Percentiles rank a stretch among this genome's conserved stretches.
Evolutionary conservation across 2,113 vertebrate species (phyloP).

Genomic region (Xerus inauris): DNA sequence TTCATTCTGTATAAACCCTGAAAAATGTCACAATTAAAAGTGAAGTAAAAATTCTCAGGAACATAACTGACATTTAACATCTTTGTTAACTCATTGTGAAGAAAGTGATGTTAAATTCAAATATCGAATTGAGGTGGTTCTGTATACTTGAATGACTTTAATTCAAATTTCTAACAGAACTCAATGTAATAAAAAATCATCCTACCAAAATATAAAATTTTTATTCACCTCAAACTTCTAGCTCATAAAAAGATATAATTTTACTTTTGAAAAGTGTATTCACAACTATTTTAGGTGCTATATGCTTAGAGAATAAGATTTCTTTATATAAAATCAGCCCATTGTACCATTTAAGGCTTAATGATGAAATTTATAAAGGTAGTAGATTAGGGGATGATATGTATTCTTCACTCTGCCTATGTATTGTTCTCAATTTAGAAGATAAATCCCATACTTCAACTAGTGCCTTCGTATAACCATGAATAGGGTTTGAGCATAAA

Average conservation of each 20-base stretch:
- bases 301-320: not conserved
- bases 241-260: not conserved
- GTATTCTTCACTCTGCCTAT: not conserved
- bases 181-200: not conserved
- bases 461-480: not conserved
- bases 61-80: not conserved
- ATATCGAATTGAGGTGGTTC: not conserved
- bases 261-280: not conserved
- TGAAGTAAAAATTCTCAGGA: not conserved
- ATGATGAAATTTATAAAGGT: not conserved
- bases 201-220: not conserved
- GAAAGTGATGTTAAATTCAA: not conserved
- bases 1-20: not conserved
- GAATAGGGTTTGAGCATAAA: not conserved
- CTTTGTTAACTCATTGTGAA: not conserved
- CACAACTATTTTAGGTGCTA: not conserved
- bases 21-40: slow-evolving; percentile 37
- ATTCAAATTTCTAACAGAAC: not conserved
- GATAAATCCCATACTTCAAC: not conserved
- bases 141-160: not conserved
- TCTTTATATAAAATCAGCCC: not conserved
- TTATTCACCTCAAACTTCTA: not conserved
- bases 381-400: not conserved
- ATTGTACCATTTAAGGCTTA: not conserved
- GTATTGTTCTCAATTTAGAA: not conserved